These are phyloP conservation scores for Strigamia crassipes DNA, from an alignment of 2,888 invertebrate species.

Conservation along the genomic window DNA sequence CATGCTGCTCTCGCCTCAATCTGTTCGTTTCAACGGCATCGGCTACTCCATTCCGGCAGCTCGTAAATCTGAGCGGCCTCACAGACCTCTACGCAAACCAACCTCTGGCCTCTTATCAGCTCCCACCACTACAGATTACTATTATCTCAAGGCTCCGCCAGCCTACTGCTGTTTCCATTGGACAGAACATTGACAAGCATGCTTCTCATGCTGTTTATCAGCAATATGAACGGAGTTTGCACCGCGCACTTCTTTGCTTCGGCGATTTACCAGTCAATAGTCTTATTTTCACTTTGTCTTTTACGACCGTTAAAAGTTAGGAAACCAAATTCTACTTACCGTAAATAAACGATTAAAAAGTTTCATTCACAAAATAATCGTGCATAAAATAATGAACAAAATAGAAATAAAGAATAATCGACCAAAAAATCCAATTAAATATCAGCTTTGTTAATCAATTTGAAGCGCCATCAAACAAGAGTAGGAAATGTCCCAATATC, in stretches of 20 bases:
- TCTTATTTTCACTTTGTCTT: neutral
- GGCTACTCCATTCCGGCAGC: slow-evolving; percentile 38
- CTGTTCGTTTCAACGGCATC: slow-evolving; percentile 38
- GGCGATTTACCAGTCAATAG: slow-evolving; percentile 36
- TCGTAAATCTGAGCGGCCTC: slow-evolving; percentile 39
- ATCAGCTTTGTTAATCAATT: slow-evolving; percentile 34
- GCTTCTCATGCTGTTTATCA: slow-evolving; percentile 33
- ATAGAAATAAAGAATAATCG: neutral
- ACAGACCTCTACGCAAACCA: slow-evolving; percentile 40
- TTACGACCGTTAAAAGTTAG: neutral
- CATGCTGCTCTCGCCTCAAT: slow-evolving; percentile 42
- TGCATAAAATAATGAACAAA: no score
- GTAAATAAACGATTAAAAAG: neutral
- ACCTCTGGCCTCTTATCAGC: slow-evolving; percentile 42
- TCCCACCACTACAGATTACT: slow-evolving; percentile 38
- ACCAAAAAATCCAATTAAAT: slow-evolving; percentile 36
- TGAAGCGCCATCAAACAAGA: neutral
- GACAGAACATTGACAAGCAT: slow-evolving; percentile 39
- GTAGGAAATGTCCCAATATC: slow-evolving; percentile 36
- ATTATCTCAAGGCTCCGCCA: slow-evolving; percentile 42
- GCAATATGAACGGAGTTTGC: slow-evolving; percentile 1
- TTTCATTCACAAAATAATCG: no score
- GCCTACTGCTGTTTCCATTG: slow-evolving; percentile 37
- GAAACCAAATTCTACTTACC: neutral
- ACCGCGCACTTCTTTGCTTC: slow-evolving; percentile 1